These are phyloP conservation scores for Lasiommata megera DNA, from an alignment of 2,888 invertebrate genomes.

Conservation along the genomic window DNA sequence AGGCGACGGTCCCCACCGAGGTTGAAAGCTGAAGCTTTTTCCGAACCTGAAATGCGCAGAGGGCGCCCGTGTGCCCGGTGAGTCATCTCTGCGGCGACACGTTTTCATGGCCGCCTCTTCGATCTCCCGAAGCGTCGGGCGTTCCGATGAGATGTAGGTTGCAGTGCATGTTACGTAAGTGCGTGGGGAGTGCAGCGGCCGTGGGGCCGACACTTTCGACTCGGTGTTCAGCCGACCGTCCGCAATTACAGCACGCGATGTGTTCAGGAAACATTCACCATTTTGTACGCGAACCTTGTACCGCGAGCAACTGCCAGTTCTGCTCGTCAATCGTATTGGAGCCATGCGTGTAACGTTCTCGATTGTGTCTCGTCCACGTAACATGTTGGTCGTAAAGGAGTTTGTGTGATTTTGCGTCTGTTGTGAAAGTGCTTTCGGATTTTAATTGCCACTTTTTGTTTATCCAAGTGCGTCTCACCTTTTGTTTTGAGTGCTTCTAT, in stretches of 20 bases:
- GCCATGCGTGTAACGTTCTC: constrained; percentile 46
- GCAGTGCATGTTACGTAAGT: constrained; percentile 74
- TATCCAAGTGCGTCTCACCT: constrained; percentile 30
- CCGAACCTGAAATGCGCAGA: constrained; percentile 48
- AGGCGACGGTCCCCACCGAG: constrained; percentile 50
- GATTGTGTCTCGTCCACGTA: constrained; percentile 39
- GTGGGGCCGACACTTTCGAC: constrained; percentile 65
- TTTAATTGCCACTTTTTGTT: constrained; percentile 27
- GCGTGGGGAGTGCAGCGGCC: constrained; percentile 66
- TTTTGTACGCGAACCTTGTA: constrained; percentile 64
- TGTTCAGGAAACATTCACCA: constrained; percentile 78
- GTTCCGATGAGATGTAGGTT: constrained; percentile 58
- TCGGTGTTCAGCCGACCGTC: constrained; percentile 63
- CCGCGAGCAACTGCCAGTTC: constrained; percentile 42
- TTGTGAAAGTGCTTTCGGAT: constrained; percentile 54
- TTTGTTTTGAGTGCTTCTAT: constrained; percentile 17
- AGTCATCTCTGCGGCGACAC: constrained; percentile 76
- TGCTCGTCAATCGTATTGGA: constrained; percentile 24
- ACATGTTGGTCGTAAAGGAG: constrained; percentile 38
- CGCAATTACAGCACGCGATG: constrained; percentile 68
- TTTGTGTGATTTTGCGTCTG: constrained; percentile 46
- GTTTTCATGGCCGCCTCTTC: constrained; percentile 75
- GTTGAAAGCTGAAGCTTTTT: constrained; percentile 52
- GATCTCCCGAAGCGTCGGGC: constrained; percentile 55
- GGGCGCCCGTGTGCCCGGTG: constrained; percentile 68